Conservation (phyloP, 2,888 invertebrate species). For the Zygothrica quintamaculata region DNA sequence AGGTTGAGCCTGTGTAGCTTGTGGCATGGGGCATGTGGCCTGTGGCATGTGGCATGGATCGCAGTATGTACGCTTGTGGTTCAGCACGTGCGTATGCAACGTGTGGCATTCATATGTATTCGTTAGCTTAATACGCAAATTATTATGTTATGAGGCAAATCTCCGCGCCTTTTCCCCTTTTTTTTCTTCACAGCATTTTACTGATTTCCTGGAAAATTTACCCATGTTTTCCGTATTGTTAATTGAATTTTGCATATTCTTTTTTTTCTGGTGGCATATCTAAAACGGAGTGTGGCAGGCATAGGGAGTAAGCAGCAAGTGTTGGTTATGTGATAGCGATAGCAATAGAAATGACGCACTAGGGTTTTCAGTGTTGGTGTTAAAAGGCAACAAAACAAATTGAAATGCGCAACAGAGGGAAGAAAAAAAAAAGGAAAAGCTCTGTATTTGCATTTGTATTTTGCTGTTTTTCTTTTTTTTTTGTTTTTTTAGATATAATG, state of each 20-base stretch:
- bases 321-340: slow-evolving; percentile 34
- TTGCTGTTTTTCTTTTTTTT: slow-evolving; percentile 22
- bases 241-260: slow-evolving; percentile 75
- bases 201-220: slow-evolving; percentile 53
- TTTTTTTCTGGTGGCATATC: too few species aligned
- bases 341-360: slow-evolving; percentile 70
- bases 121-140: not conserved
- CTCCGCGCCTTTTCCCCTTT: slow-evolving; percentile 36
- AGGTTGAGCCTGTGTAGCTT: not conserved
- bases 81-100: slow-evolving; percentile 28
- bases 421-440: slow-evolving; percentile 20
- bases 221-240: slow-evolving; percentile 55
- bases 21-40: not conserved
- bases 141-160: slow-evolving; percentile 11
- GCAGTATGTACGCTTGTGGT: too few species aligned
- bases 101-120: slow-evolving; percentile 21
- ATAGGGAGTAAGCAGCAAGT: too few species aligned
- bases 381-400: slow-evolving; percentile 30
- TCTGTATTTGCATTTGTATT: slow-evolving; percentile 1
- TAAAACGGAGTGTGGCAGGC: too few species aligned
- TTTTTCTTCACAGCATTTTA: slow-evolving; percentile 13
- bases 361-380: slow-evolving; percentile 40
- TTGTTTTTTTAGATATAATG: slow-evolving; percentile 53
- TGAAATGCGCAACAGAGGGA: slow-evolving; percentile 57
- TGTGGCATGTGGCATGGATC: slow-evolving; percentile 1